phyloP scores from a whole-genome alignment of 2,888 invertebrate species.

The Argynnis bischoffii region DNA sequence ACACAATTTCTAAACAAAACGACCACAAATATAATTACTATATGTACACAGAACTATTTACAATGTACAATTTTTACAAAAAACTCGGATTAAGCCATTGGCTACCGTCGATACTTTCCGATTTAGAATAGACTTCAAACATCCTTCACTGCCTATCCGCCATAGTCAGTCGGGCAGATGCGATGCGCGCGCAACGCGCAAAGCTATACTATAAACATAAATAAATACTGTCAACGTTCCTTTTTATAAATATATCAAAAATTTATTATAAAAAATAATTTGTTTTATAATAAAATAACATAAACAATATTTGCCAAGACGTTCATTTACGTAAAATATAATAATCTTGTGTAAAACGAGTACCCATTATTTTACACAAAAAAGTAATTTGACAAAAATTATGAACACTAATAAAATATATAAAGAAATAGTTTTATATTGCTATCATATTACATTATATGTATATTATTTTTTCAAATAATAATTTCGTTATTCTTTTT shows the following conservation, averaged over 20 bases:
- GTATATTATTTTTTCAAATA: too few relatives aligned
- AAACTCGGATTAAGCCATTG: constrained; percentile 85
- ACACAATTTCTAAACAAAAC: constrained; percentile 83
- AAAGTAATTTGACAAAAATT: too few relatives aligned
- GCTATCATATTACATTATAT: too few relatives aligned
- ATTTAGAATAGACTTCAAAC: constrained; percentile 80
- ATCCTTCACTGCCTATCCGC: constrained; percentile 81
- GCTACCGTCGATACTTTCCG: constrained; percentile 84
- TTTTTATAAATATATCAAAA: constrained; percentile 31
- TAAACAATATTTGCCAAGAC: neutral
- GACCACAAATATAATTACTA: constrained; percentile 87
- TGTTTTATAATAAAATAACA: neutral
- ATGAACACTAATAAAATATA: too few relatives aligned
- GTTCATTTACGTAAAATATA: too few relatives aligned
- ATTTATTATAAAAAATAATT: neutral
- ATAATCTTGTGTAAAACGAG: too few relatives aligned
- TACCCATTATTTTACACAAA: too few relatives aligned
- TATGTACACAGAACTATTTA: constrained; percentile 89
- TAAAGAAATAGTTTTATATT: too few relatives aligned
- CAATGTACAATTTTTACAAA: constrained; percentile 86
- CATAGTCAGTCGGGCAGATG: constrained; percentile 79
- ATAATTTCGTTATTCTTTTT: too few relatives aligned
- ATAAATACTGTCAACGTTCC: constrained; percentile 51
- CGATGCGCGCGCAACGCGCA: constrained; percentile 82
- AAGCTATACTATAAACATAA: constrained; percentile 77